phyloP scores from a whole-genome alignment of 2,113 vertebrate genomes.

The Agelaius tricolor region DNA sequence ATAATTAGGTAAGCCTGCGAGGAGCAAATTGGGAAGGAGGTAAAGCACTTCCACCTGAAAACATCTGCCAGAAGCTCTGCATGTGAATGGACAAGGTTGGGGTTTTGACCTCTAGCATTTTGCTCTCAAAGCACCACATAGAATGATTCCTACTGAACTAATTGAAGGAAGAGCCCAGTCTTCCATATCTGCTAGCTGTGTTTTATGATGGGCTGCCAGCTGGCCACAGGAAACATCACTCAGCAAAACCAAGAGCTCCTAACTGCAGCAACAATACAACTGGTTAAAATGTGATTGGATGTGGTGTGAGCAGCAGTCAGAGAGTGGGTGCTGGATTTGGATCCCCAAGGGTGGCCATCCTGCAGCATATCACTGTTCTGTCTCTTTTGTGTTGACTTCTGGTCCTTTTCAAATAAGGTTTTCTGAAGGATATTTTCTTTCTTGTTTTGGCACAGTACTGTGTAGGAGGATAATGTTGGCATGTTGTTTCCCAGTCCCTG shows the following conservation, averaged over 20 bases:
- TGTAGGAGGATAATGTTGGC: background rate
- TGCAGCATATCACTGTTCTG: background rate
- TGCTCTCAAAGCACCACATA: background rate
- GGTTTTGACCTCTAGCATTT: background rate
- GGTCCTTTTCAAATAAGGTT: background rate
- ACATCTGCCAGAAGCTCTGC: background rate
- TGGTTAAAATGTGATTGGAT: background rate
- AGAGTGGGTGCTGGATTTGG: background rate
- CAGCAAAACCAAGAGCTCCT: background rate
- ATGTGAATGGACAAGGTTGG: background rate
- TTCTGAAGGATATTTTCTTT: background rate
- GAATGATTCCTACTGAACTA: background rate
- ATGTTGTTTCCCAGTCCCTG: background rate
- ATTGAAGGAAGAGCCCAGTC: background rate
- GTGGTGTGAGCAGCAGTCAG: background rate
- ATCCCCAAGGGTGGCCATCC: background rate
- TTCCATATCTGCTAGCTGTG: background rate
- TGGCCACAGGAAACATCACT: background rate
- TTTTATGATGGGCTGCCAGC: background rate
- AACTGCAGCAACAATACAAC: background rate
- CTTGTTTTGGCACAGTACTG: background rate
- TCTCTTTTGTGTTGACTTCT: background rate
- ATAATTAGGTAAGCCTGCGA: background rate
- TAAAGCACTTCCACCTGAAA: background rate
- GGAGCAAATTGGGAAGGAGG: background rate